Conservation (phyloP, 2,888 invertebrate genomes). For the Stenurella melanura region DNA sequence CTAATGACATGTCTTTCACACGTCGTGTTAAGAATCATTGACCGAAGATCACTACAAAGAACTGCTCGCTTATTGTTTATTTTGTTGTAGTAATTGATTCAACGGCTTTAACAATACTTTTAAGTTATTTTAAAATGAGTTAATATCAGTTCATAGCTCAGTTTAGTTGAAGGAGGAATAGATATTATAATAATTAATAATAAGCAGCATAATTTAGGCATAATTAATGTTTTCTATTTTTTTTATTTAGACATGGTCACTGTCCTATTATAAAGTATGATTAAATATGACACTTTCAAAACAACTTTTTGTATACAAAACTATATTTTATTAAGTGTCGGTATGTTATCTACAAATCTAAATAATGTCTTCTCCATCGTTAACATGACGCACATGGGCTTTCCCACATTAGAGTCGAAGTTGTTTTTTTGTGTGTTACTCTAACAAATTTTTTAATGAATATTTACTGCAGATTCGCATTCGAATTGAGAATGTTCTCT, state of each 20-base stretch:
- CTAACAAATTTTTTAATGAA: no score
- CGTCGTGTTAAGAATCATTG: background rate
- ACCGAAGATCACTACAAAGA: background rate
- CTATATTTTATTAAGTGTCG: background rate
- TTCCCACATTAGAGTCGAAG: background rate
- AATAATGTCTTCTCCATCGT: background rate
- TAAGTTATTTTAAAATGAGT: background rate
- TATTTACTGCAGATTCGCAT: no score
- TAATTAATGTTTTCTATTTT: background rate
- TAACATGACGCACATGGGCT: background rate
- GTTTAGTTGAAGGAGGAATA: background rate
- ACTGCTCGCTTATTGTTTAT: background rate
- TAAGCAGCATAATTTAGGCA: background rate
- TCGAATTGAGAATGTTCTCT: no score
- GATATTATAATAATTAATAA: background rate
- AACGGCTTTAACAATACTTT: background rate
- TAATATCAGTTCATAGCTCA: background rate
- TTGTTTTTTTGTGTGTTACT: no score
- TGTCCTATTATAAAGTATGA: background rate
- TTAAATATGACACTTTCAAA: background rate
- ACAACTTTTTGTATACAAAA: background rate
- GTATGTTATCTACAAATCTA: background rate
- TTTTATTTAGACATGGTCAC: background rate
- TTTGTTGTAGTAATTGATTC: background rate
- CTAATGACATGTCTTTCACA: no score